Evolutionary conservation across 2,113 vertebrate genomes (phyloP).

Genomic region (Hippocampus abdominalis): DNA sequence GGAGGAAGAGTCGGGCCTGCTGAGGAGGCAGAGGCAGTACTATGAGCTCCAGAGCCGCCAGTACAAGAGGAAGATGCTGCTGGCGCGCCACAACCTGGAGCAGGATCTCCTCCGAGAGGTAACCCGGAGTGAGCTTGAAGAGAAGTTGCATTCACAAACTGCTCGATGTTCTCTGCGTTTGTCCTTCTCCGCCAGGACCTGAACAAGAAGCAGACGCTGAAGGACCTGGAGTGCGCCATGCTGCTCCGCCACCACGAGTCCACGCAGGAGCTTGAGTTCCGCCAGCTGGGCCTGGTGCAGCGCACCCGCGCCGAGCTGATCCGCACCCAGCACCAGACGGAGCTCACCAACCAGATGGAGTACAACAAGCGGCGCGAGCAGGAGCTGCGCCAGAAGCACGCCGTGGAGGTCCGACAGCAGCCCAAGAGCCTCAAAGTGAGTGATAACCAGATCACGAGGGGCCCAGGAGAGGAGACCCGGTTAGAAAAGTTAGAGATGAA

Average conservation of each 20-base stretch:
- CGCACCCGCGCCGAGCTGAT: conserved; percentile 85
- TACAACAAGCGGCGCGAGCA: conserved; percentile 90
- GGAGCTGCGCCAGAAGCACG: conserved; percentile 88
- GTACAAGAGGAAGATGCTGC: conserved; percentile 89
- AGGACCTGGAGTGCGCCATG: conserved; percentile 87
- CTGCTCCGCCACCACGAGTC: conserved; percentile 86
- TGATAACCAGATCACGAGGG: conserved; percentile 63
- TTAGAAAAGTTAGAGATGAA: neutral
- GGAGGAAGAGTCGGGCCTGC: conserved; percentile 82
- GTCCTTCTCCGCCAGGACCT: conserved; percentile 73
- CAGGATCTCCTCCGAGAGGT: conserved; percentile 90
- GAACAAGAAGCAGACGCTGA: conserved; percentile 91
- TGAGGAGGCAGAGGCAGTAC: conserved; percentile 85
- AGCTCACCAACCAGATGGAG: conserved; percentile 91
- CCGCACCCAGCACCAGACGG: conserved; percentile 89
- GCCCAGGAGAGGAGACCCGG: conserved; percentile 52
- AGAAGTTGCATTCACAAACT: neutral
- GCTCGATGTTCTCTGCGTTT: neutral
- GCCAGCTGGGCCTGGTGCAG: conserved; percentile 83
- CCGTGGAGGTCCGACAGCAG: conserved; percentile 88
- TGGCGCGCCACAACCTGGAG: conserved; percentile 84
- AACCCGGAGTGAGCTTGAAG: neutral
- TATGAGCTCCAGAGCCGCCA: conserved; percentile 88
- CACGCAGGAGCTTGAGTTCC: conserved; percentile 85
- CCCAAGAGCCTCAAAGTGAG: conserved; percentile 96